Evolutionary conservation across 2,113 vertebrate species (phyloP).

Genomic region (Campylorhamphus procurvoides): DNA sequence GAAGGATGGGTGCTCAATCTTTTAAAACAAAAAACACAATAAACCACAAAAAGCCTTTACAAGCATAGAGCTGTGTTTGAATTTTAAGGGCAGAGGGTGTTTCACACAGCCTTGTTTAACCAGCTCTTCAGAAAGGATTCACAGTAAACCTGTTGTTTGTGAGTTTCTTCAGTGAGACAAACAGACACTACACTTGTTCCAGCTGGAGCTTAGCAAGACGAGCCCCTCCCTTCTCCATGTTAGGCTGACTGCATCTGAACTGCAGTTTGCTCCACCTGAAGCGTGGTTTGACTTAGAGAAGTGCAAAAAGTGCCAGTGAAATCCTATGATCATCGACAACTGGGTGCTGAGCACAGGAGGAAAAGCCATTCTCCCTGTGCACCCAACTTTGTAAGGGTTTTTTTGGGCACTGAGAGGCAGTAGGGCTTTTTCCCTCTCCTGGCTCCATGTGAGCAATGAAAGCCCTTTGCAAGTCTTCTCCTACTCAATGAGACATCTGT

Average conservation of each 20-base stretch:
- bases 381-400: not conserved
- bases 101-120: not conserved
- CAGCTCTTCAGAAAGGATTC: not conserved
- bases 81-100: not conserved
- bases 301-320: not conserved
- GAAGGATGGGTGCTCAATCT: not conserved
- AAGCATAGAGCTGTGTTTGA: not conserved
- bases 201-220: not conserved
- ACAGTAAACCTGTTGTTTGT: not conserved
- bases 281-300: not conserved
- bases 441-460: not conserved
- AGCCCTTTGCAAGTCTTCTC: not conserved
- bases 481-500: not conserved
- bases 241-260: not conserved
- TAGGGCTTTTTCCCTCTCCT: not conserved
- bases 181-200: not conserved
- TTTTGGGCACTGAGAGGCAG: not conserved
- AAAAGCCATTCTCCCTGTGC: not conserved
- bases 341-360: fast-evolving
- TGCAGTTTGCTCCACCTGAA: not conserved
- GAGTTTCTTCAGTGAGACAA: not conserved
- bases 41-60: not conserved
- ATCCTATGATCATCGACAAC: not conserved
- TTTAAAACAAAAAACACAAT: not conserved
- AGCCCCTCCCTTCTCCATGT: not conserved